Evolutionary conservation across 2,113 vertebrate species (phyloP).

Genomic region (Eulemur macaco): DNA sequence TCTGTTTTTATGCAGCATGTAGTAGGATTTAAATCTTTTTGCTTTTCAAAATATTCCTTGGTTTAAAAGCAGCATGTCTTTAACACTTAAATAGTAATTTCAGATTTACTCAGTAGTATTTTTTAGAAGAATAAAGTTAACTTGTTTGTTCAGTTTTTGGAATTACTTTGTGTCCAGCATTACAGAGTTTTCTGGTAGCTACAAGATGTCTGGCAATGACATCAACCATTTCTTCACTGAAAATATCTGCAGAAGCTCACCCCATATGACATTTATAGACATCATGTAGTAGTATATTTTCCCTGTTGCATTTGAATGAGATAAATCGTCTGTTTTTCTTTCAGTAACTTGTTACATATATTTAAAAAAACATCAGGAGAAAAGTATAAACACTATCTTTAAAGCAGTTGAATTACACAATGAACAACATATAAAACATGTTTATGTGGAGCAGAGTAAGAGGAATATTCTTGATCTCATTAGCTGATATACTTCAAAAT

Average conservation of each 20-base stretch:
- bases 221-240: background rate
- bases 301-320: constrained; percentile 33
- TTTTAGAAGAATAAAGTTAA: constrained; percentile 39
- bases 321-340: constrained; percentile 46
- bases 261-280: background rate
- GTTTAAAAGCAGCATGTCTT: constrained; percentile 27
- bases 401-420: background rate
- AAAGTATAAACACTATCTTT: background rate
- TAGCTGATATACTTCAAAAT: background rate
- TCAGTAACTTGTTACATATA: background rate
- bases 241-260: constrained; percentile 33
- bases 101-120: constrained; percentile 22
- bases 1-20: background rate
- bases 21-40: constrained; percentile 49
- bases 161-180: constrained; percentile 24
- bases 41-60: constrained; percentile 34
- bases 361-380: background rate
- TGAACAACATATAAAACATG: background rate
- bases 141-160: constrained; percentile 38
- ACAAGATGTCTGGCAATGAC: background rate
- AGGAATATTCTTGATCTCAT: constrained; percentile 29
- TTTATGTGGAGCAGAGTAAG: background rate
- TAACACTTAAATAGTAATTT: background rate
- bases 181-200: constrained; percentile 41
- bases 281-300: constrained; percentile 36